Base-by-base conservation (phyloP, 2,113 vertebrate species). In the Entosphenus tridentatus region DNA sequence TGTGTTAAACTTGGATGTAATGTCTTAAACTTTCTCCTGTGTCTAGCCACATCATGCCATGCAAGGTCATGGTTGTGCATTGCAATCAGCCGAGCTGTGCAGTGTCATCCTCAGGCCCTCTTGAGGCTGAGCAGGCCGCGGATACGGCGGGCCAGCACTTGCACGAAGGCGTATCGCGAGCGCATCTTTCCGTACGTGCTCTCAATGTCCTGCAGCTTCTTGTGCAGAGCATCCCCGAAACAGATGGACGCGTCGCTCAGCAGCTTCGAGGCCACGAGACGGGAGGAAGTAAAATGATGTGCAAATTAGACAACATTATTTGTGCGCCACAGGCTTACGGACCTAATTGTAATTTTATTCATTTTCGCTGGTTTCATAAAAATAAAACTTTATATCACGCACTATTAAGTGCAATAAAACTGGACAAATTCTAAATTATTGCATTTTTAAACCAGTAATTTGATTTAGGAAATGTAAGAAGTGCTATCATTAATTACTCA, bases 201-300 rank as follows among this genome's bases (percentile, higher is more conserved):
- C 62, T 65, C 62, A 65, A 65, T 65, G 62, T 65, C 62, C 62
- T 65, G 62, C 10, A 65, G 62, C 62, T 65, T 65, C 62, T 65
- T 65, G n/a, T 65, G 62, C 10, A 65, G 8, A 65, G 62, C 62
- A 16, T 65, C 62, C 62, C n/a, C 18, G 18, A 65, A 65, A 18
- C 62, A 65, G 62, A 18, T 65, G n/a, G 62, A n/a, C n/a, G 62
- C 62, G 18, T 65, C 62, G 18, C 62, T 18, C 8, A 65, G 62
- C n/a, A 65, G 62, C 62, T 65, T 39, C 39, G 62, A 16, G 62
- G 62, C 8, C 62, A 65, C n/a, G n/a, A 65, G 62, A 65, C 18
- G 62, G n/a, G 18, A 65, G 8, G n/a, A 8, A 65, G 10, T 11
- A 21, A 65, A 39, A 39, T 65, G 10, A 2, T 9, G 10, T 65